Conservation (phyloP, 2,797 vertebrate species). For the Myiothlypis coronata region DNA sequence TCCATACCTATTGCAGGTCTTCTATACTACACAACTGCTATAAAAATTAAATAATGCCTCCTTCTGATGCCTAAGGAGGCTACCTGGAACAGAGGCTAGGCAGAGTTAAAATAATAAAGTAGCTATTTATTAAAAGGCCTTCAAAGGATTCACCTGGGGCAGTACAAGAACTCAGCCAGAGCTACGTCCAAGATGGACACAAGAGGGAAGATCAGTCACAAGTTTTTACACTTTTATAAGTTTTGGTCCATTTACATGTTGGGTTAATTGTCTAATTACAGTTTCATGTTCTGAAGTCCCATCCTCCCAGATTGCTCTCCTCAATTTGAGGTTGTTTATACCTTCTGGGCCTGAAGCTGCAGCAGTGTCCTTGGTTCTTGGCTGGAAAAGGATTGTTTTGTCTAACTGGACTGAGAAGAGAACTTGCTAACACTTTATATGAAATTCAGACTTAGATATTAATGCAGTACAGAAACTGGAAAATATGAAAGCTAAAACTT, state of each 20-base stretch:
- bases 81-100: not conserved
- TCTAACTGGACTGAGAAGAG: not conserved
- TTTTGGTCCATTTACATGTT: not conserved
- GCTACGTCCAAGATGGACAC: not conserved
- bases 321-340: not conserved
- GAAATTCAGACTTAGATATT: not conserved
- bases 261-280: not conserved
- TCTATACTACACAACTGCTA: not conserved
- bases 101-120: not conserved
- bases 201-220: not conserved
- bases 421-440: not conserved
- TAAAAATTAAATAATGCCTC: not conserved
- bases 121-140: not conserved
- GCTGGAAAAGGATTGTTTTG: not conserved
- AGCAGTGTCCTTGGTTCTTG: not conserved
- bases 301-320: not conserved
- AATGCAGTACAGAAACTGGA: not conserved
- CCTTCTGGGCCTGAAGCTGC: not conserved
- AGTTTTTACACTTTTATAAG: not conserved
- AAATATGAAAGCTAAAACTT: not conserved
- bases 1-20: not conserved
- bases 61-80: not conserved
- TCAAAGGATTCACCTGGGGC: not conserved
- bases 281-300: not conserved
- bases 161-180: not conserved